Percentiles rank a stretch among this genome's conserved stretches.
These are phyloP conservation scores for Pipistrellus nathusii DNA, from an alignment of 2,797 vertebrate species.

Conservation along the genomic window DNA sequence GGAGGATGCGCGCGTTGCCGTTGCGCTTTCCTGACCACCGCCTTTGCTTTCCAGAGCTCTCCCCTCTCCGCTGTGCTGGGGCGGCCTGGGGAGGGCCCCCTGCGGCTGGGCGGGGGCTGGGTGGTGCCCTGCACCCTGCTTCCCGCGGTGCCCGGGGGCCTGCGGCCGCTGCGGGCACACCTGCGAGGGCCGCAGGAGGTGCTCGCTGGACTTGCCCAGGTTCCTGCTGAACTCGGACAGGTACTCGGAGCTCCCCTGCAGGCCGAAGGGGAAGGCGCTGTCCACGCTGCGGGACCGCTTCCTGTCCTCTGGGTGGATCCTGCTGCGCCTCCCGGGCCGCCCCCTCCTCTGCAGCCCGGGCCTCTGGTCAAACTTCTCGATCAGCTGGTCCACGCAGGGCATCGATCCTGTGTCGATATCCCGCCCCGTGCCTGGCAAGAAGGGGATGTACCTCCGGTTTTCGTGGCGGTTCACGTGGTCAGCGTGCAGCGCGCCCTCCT, in stretches of 20 bases:
- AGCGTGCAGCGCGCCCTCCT: constrained; percentile 93
- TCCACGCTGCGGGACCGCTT: constrained; percentile 95
- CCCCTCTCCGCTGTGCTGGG: constrained; percentile 75
- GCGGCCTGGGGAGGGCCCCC: constrained; percentile 80
- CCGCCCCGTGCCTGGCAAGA: constrained; percentile 95
- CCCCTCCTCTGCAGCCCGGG: constrained; percentile 91
- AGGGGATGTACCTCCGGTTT: constrained; percentile 97
- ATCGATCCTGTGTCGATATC: constrained; percentile 97
- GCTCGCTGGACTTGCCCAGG: constrained; percentile 92
- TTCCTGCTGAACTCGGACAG: constrained; percentile 87
- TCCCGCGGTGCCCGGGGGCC: constrained; percentile 80
- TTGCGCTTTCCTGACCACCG: background rate
- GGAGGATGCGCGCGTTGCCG: constrained; percentile 51
- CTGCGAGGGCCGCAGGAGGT: constrained; percentile 92
- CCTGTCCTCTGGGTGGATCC: constrained; percentile 94
- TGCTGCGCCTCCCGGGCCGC: constrained; percentile 92
- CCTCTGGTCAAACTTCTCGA: constrained; percentile 95
- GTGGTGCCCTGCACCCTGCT: constrained; percentile 58
- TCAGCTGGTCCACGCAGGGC: constrained; percentile 94
- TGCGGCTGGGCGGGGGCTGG: constrained; percentile 69
- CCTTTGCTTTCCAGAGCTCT: constrained; percentile 46
- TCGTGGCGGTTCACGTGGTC: constrained; percentile 97
- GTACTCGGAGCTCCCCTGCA: constrained; percentile 85
- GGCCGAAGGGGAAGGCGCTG: constrained; percentile 91
- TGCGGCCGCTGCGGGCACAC: constrained; percentile 88